Percentiles rank a stretch among this genome's conserved stretches.
Conservation (phyloP, 2,113 vertebrate genomes). For the Pristiophorus japonicus region DNA sequence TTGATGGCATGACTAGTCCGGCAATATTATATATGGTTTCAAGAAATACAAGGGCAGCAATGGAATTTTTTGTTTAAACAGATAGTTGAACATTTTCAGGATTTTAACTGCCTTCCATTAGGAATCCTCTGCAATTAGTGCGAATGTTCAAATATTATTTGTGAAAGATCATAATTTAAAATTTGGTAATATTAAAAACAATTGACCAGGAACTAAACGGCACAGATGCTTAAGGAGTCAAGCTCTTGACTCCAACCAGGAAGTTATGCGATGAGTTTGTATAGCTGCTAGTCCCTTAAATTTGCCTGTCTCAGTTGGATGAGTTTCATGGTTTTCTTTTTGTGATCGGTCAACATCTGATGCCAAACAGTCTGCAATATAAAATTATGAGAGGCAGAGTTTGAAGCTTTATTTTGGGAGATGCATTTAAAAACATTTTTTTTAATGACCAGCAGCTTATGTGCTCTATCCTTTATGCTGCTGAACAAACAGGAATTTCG, state of each 20-base stretch:
- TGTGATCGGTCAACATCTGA: not conserved
- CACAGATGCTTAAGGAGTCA: not conserved
- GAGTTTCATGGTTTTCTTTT: not conserved
- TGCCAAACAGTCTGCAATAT: not conserved
- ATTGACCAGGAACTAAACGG: not conserved
- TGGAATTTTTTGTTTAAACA: not conserved
- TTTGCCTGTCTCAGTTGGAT: not conserved
- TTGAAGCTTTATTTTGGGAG: not conserved
- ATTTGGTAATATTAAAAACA: not conserved
- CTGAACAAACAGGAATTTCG: not conserved
- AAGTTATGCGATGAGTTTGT: not conserved
- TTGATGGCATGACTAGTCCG: not conserved
- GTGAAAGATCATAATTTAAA: not conserved
- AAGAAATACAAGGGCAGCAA: not conserved
- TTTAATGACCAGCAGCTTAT: not conserved
- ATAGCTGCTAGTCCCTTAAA: not conserved
- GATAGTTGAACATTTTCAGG: not conserved
- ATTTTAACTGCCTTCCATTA: not conserved
- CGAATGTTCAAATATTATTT: not conserved
- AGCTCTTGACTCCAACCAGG: not conserved
- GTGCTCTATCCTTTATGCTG: not conserved
- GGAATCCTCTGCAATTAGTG: not conserved
- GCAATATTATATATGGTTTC: not conserved
- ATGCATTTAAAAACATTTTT: not conserved
- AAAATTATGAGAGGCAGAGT: not conserved